A percentile compares a stretch with the other conserved stretches of the same genome.
Evolutionary conservation across 2,113 vertebrate genomes (phyloP).

Genomic region (Dryoscopus gambensis): DNA sequence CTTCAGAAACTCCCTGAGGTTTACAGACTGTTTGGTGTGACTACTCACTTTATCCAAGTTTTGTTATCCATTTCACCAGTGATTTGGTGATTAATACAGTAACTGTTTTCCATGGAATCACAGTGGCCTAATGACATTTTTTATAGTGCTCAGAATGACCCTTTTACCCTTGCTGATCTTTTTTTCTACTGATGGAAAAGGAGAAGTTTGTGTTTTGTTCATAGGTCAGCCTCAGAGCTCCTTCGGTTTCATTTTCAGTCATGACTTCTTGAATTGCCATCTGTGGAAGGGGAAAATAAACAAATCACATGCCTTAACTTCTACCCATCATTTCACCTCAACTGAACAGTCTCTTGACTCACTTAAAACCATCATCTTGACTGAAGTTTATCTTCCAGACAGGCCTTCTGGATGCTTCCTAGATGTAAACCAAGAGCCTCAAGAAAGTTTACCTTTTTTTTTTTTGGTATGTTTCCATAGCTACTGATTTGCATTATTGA

Average conservation of each 20-base stretch:
- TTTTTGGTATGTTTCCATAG: not conserved
- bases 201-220: constrained; percentile 71
- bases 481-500: not conserved
- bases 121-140: not conserved
- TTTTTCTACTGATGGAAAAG: constrained; percentile 72
- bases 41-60: not conserved
- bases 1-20: not conserved
- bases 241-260: constrained; percentile 71
- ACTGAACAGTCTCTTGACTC: not conserved
- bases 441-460: not conserved
- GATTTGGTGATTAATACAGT: not conserved
- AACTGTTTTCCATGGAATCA: not conserved
- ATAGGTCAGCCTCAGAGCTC: constrained; percentile 71
- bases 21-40: not conserved
- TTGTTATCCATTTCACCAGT: not conserved
- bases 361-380: not conserved
- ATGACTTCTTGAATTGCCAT: constrained; percentile 33
- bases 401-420: not conserved
- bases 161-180: constrained; percentile 71
- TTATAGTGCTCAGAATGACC: not conserved
- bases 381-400: not conserved
- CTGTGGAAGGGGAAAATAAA: not conserved
- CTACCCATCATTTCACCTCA: not conserved
- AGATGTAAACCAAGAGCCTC: not conserved
- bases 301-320: not conserved